A percentile compares a stretch with the other conserved stretches of the same genome.
These are phyloP conservation scores for Sebastes schlegelii DNA, from an alignment of 2,113 vertebrate species.

Conservation along the genomic window DNA sequence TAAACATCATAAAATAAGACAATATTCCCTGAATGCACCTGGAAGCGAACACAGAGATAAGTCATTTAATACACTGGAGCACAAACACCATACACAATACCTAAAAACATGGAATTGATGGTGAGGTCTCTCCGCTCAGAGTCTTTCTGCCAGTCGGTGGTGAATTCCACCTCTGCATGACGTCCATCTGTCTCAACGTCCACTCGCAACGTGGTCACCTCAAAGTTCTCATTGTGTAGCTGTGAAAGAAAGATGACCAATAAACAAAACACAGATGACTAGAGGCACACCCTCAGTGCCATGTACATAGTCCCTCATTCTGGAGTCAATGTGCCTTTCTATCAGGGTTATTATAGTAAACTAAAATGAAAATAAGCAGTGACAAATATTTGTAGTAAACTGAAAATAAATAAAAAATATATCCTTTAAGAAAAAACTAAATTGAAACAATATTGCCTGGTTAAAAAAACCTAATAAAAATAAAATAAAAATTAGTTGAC, in stretches of 20 bases:
- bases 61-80: neutral
- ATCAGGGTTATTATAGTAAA: no score
- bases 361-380: no score
- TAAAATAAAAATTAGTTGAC: no score
- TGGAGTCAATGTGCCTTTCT: neutral
- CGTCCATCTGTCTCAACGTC: slow-evolving; percentile 93
- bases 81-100: slow-evolving; percentile 71
- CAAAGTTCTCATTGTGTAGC: slow-evolving; percentile 95
- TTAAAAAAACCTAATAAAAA: no score
- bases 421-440: no score
- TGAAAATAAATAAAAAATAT: no score
- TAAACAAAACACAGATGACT: neutral
- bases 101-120: slow-evolving; percentile 98
- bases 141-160: slow-evolving; percentile 95
- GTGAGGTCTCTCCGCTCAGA: slow-evolving; percentile 95
- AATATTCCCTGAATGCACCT: no score
- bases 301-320: neutral
- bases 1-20: neutral
- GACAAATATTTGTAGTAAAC: no score
- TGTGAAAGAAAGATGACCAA: slow-evolving; percentile 61
- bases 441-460: no score
- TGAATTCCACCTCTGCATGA: slow-evolving; percentile 95
- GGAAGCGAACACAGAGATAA: neutral
- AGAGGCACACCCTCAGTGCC: neutral
- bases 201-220: slow-evolving; percentile 94